A percentile compares a stretch with the other conserved stretches of the same genome.
Conservation (phyloP, 2,888 invertebrate genomes). For the Acanthoscelides obtectus region DNA sequence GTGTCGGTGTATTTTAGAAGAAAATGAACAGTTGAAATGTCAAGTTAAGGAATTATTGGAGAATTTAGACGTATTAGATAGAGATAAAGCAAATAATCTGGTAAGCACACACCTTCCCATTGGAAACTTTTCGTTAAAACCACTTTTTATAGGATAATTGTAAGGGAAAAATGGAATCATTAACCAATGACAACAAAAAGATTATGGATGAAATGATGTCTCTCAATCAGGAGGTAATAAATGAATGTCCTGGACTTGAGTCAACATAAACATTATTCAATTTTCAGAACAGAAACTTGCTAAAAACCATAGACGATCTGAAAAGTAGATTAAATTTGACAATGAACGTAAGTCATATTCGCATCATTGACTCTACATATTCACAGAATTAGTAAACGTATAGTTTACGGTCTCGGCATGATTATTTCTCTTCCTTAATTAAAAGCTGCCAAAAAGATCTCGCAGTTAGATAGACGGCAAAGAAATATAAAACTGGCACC, state of each 20-base stretch:
- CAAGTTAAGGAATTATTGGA: not conserved
- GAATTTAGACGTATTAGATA: not conserved
- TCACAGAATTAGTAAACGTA: not conserved
- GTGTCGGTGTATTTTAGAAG: not conserved
- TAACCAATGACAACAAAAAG: constrained; percentile 22
- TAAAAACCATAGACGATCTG: constrained; percentile 20
- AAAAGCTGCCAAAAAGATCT: too few species aligned
- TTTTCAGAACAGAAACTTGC: constrained; percentile 28
- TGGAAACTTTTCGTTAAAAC: not conserved
- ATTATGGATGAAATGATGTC: constrained; percentile 18
- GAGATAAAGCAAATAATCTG: not conserved
- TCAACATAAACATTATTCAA: constrained; percentile 4
- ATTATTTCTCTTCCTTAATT: too few species aligned
- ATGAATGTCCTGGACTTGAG: constrained; percentile 2
- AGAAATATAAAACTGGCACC: too few species aligned
- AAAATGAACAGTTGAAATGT: not conserved
- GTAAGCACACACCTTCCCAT: not conserved
- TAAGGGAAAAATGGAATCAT: constrained; percentile 12
- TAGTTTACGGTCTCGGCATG: too few species aligned
- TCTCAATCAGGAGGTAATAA: constrained; percentile 27
- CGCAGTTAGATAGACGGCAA: too few species aligned
- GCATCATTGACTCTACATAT: not conserved
- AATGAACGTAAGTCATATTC: constrained; percentile 22
- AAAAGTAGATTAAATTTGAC: constrained; percentile 19
- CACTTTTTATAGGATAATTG: constrained; percentile 15